Conservation (phyloP, 1,140 invertebrate species). For the Dendrolimus punctatus region DNA sequence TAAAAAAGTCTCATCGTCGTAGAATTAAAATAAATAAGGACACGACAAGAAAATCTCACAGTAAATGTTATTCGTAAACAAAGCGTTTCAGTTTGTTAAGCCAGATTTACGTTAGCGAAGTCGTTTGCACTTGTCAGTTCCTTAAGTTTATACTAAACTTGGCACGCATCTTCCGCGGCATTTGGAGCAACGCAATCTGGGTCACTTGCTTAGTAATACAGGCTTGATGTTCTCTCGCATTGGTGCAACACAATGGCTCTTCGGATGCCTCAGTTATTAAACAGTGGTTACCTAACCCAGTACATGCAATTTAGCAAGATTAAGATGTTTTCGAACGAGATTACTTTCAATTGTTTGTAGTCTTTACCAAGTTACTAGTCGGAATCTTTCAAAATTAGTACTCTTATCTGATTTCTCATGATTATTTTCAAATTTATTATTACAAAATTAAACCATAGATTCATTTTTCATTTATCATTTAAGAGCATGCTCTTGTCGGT, state of each 20-base stretch:
- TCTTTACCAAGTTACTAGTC: too few species aligned
- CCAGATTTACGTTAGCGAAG: background rate
- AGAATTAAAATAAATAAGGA: too few species aligned
- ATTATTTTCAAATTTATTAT: too few species aligned
- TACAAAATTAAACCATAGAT: too few species aligned
- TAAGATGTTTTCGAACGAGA: background rate
- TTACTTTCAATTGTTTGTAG: too few species aligned
- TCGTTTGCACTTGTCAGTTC: background rate
- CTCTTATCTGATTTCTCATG: too few species aligned
- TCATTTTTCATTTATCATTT: too few species aligned
- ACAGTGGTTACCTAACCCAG: slow-evolving; percentile 9
- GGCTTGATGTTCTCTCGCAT: slow-evolving; percentile 24
- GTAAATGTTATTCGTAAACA: slow-evolving; percentile 5
- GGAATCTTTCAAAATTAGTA: too few species aligned
- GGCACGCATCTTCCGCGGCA: slow-evolving; percentile 39
- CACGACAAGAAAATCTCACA: too few species aligned
- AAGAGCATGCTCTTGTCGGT: too few species aligned
- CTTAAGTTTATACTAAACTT: slow-evolving; percentile 36
- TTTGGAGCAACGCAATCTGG: slow-evolving; percentile 56
- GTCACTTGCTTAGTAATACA: slow-evolving; percentile 58
- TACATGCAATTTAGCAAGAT: slow-evolving; percentile 8
- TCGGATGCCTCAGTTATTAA: slow-evolving; percentile 18
- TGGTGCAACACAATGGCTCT: slow-evolving; percentile 22
- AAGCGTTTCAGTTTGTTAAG: slow-evolving; percentile 9
- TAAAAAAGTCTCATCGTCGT: too few species aligned